Conservation (phyloP, 2,888 invertebrate genomes). For the Cylindroiulus punctatus region DNA sequence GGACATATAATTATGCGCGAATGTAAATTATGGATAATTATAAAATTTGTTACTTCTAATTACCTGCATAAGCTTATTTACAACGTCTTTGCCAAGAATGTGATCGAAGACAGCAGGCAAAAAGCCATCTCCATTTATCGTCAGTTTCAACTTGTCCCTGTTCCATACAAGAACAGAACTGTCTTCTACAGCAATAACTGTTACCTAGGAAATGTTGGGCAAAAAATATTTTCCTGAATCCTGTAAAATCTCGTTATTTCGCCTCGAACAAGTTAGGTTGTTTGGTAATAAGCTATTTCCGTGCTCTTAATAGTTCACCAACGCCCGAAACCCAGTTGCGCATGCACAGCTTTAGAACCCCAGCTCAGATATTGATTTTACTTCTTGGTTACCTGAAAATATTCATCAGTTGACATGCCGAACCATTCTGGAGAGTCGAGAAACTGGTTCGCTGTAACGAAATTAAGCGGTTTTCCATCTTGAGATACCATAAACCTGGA, state of each 20-base stretch:
- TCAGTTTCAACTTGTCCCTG: constrained; percentile 83
- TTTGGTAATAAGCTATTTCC: too few relatives aligned
- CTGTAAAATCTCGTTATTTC: too few relatives aligned
- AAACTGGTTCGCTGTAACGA: constrained; percentile 87
- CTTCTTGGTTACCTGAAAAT: constrained; percentile 75
- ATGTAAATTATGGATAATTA: not conserved
- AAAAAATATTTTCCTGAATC: not conserved
- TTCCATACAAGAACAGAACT: constrained; percentile 85
- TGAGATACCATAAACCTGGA: constrained; percentile 83
- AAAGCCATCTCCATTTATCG: constrained; percentile 80
- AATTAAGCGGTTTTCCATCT: constrained; percentile 83
- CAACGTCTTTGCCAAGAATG: constrained; percentile 84
- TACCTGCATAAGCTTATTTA: constrained; percentile 87
- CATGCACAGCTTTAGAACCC: not conserved
- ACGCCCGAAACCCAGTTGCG: not conserved
- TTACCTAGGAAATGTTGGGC: constrained; percentile 72
- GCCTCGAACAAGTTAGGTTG: too few relatives aligned
- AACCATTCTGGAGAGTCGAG: constrained; percentile 91
- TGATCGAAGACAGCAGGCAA: constrained; percentile 87
- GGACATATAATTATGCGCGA: not conserved
- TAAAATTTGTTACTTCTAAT: constrained; percentile 32
- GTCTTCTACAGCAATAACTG: constrained; percentile 88
- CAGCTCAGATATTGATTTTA: not conserved
- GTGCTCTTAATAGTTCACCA: not conserved
- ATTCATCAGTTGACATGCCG: constrained; percentile 86